Percentiles rank a stretch among this genome's conserved stretches.
Conservation (phyloP, 2,113 vertebrate genomes). For the Mixornis gularis region DNA sequence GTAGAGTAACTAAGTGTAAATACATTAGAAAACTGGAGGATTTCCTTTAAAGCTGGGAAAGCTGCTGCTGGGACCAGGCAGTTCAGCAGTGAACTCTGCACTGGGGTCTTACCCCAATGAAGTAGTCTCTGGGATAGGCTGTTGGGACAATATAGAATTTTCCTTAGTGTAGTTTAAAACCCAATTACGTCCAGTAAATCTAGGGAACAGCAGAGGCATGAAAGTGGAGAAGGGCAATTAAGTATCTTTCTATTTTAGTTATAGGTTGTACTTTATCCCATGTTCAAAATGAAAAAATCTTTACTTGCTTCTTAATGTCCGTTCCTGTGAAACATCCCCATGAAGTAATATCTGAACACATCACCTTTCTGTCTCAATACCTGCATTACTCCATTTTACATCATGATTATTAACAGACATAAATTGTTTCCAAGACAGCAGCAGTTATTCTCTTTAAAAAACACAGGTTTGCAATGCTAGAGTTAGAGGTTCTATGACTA, state of each 20-base stretch:
- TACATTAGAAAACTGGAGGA: not conserved
- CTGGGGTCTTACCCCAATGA: not conserved
- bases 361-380: not conserved
- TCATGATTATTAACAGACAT: not conserved
- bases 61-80: not conserved
- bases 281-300: not conserved
- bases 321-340: not conserved
- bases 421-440: not conserved
- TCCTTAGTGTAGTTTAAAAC: not conserved
- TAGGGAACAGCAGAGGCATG: not conserved
- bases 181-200: not conserved
- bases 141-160: not conserved
- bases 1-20: not conserved
- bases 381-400: not conserved
- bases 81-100: not conserved
- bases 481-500: not conserved
- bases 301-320: not conserved
- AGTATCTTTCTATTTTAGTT: not conserved
- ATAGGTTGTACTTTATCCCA: not conserved
- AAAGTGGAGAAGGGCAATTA: not conserved
- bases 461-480: not conserved
- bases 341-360: not conserved
- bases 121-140: not conserved
- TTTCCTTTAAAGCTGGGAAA: not conserved
- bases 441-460: not conserved